Base-by-base conservation (phyloP, 2,113 vertebrate genomes). In the Eptesicus fuscus region DNA sequence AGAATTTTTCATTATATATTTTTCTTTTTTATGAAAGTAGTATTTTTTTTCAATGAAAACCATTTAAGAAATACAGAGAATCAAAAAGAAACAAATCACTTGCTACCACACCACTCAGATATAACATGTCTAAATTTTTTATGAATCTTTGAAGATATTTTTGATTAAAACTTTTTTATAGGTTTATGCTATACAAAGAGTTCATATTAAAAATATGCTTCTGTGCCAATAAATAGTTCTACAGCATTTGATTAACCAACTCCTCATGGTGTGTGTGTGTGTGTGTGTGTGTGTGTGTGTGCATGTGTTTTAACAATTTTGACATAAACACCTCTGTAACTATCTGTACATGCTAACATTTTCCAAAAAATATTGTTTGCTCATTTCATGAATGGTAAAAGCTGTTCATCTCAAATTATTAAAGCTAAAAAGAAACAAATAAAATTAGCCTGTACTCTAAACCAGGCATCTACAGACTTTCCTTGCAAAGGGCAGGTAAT, bases 11-110 rank as follows among this genome's bases (percentile, higher is more conserved):
- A 71, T 76, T 59, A 88, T 59, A 44, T 44, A 22, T 89, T 73
- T 89, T 92, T 76, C 30, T 30, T 89, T 92, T 93, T 90, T 37
- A 87, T 71, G 70, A 84, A 84, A 90, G 20, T 63, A 74, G 3
- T 42, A 90, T 53, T 70, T 93, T n/a, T n/a, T 83, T 88, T 8
- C 40, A 61, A 22, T 9, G 20, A 91, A 85, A 93, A 69, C 32
- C 25, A 83, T 14, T 49, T 74, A 78, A 53, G 32, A 91, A 79
- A 73, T 74, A 73, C 1, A 89, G 73, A 93, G n/a, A 61, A 13
- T 23, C 32, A 91, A 77, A 95, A 91, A 74, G 35, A 3, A 74
- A 83, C 78, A 17, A 87, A 40, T 53, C 1, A 53, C 23, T 83
- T 53, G 9, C 9, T 61, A 91, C 14, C 11, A 63, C 44, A 56